Evolutionary conservation across 2,888 invertebrate species (phyloP).

Genomic region (Ptychoptera albimana): DNA sequence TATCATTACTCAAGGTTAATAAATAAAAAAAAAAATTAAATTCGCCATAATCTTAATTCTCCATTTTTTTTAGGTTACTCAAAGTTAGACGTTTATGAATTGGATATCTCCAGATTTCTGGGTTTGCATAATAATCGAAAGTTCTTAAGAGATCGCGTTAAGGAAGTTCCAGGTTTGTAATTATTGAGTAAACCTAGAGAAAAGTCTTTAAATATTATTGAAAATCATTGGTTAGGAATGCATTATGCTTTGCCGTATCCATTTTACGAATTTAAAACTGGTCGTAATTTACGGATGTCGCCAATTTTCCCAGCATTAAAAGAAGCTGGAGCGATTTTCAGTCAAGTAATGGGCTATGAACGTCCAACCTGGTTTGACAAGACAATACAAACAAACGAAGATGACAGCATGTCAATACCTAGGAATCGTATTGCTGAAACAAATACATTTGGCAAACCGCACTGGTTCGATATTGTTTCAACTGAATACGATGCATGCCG

Average conservation of each 20-base stretch:
- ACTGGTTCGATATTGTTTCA: conserved; percentile 80
- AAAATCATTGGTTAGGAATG: conserved; percentile 30
- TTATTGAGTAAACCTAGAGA: background rate
- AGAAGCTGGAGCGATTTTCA: conserved; percentile 87
- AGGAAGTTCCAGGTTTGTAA: conserved; percentile 69
- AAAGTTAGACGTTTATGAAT: conserved; percentile 68
- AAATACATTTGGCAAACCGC: conserved; percentile 78
- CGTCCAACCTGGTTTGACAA: conserved; percentile 80
- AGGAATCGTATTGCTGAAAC: conserved; percentile 53
- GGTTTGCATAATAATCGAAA: conserved; percentile 89
- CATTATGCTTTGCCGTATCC: conserved; percentile 75
- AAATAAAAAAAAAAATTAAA: too few species aligned
- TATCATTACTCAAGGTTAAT: conserved; percentile 68
- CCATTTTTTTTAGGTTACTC: conserved; percentile 32
- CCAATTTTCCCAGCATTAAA: conserved; percentile 85
- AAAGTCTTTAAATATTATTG: background rate
- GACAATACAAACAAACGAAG: conserved; percentile 10
- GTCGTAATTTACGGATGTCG: conserved; percentile 81
- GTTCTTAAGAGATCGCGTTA: conserved; percentile 78
- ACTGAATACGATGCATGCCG: conserved; percentile 86
- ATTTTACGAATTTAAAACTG: conserved; percentile 70
- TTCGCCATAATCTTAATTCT: too few species aligned
- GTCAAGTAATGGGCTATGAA: conserved; percentile 97
- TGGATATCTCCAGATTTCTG: conserved; percentile 79
- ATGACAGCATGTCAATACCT: conserved; percentile 16